A percentile compares a stretch with the other conserved stretches of the same genome.
These are phyloP conservation scores for Poecilia latipinna DNA, from an alignment of 2,113 vertebrate genomes.

Conservation along the genomic window DNA sequence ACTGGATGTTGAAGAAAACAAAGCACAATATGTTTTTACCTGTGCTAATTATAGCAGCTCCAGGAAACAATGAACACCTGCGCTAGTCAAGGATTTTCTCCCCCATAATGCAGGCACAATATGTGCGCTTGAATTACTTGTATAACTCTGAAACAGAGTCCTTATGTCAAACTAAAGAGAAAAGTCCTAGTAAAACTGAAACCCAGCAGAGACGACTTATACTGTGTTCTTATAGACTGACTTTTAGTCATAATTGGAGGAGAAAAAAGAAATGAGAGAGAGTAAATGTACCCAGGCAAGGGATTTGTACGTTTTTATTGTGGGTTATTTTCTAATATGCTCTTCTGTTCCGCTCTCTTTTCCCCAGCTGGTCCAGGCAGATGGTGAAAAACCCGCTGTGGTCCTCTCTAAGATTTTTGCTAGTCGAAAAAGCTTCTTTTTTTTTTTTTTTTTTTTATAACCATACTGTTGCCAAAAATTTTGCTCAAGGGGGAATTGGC, in stretches of 20 bases:
- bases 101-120: conserved; percentile 13
- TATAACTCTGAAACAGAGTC: neutral
- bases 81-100: neutral
- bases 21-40: conserved; percentile 16
- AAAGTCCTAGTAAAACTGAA: neutral
- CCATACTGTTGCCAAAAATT: neutral
- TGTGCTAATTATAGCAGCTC: conserved; percentile 13
- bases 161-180: neutral
- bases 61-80: conserved; percentile 9
- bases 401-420: neutral
- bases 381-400: neutral
- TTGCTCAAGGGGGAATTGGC: neutral
- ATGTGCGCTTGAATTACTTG: neutral
- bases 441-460: no score
- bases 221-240: no score
- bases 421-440: neutral
- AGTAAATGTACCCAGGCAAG: conserved; percentile 20
- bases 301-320: conserved; percentile 14
- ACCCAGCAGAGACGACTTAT: neutral
- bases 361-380: conserved; percentile 2
- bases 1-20: conserved; percentile 25
- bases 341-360: neutral
- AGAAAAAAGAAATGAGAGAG: conserved; percentile 2
- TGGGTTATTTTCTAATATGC: neutral
- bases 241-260: conserved; percentile 24